Base-by-base conservation (phyloP, 1,140 invertebrate species). In the Chrysoperla carnea region DNA sequence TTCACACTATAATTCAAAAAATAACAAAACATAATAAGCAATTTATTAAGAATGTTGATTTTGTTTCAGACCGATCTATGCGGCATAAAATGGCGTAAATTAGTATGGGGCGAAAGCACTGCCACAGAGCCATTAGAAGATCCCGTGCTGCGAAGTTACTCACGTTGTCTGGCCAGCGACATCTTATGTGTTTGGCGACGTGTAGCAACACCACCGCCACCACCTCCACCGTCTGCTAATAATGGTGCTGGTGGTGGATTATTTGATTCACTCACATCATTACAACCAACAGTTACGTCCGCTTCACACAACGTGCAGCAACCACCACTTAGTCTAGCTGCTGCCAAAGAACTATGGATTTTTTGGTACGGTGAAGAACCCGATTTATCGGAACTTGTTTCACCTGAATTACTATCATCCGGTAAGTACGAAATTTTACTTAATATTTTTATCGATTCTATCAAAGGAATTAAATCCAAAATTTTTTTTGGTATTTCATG, bases 291-390 rank as follows among this genome's bases (percentile, higher is more conserved):
- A 28, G 64, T 69, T 29, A 33, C 31, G 31, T 33, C 31, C 8
- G 8, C 8, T 12, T 12, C 8, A 11, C 31, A 33, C 2, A 9
- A 33, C 8, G n/a, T 6, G 6, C 31, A 33, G 8, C 56, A 65
- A 54, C 67, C 68, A 53, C 82, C 83, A 43, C 72, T 84, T 48
- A 82, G 78, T 46, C 69, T 85, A 37, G 72, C 75, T 53, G 76
- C 76, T 47, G 77, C 84, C 60, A 97, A 96, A 70, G 92, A 97
- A 64, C 73, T 98, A 11, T 97, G 93, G 94, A 86, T 97, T 57
- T 97, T 98, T 69, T 97, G 93, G 92, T 97, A 97, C 69, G 92
- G 92, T 54, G 89, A 95, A 61, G 88, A 95, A 66, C 91, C 91
- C 27, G 85, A 92, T 62, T 74, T 93, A 40, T 77, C 72, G 57